Evolutionary conservation across 2,113 vertebrate species (phyloP), one percentile per base, ranked within the genome.

Genomic region (Lasiurus cinereus): DNA sequence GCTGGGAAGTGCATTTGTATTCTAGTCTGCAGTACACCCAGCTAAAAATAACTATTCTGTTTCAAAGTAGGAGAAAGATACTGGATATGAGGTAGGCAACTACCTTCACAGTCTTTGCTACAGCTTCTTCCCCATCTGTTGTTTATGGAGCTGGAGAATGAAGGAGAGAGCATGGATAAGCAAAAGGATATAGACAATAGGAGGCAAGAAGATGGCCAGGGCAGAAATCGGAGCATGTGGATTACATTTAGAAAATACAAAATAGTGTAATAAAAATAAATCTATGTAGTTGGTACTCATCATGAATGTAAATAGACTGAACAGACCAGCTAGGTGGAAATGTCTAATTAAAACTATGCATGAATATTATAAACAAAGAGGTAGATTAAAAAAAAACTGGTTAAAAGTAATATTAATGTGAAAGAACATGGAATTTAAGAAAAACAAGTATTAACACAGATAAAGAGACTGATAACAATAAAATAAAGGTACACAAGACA

Each of bases 341-440:
- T 11, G n/a, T 2, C 3, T 46, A 64, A 48, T 48, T 73, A 84
- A 69, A 33, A 88, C 73, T 56, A 18, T 72, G 14, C 43, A 93
- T 50, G 76, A 84, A 50, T 36, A 59, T 85, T 66, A 22, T 69
- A 89, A 87, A 73, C 5, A 74, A 62, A 87, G 62, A 73, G 9
- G 0, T 33, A 3, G 21, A 56, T 2, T 3, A 10, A 31, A 86
- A 77, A 36, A 18, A 54, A 87, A 48, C 19, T n/a, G 7, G 7
- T 62, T 82, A 39, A 93, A 93, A 88, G 52, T 56, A 78, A 9
- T 83, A 48, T 83, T 88, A 90, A 88, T 62, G 3, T 84, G 72
- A 91, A 21, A 94, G 18, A 93, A 87, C 14, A 67, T 31, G 90
- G 77, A 88, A 77, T 83, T 79, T 94, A 90, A 79, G 73, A 9